Evolutionary conservation across 1,140 invertebrate genomes (phyloP), one percentile per base, ranked within the genome.

Genomic region (Oryzaephilus surinamensis): DNA sequence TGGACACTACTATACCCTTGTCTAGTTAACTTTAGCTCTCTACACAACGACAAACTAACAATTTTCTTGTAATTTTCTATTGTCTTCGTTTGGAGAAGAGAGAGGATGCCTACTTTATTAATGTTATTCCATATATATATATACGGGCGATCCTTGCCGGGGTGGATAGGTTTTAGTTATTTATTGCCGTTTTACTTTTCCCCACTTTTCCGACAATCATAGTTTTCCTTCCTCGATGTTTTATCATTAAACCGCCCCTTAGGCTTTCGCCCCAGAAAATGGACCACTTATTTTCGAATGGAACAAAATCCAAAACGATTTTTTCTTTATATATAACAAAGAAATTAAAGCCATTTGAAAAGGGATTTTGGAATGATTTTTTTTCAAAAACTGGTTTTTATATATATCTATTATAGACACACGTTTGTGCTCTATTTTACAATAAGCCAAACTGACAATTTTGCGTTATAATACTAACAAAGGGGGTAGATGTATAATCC

Each of bases 161-260:
- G n/a, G 17, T 16, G 12, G 28, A 16, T 15, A 29, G 13, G 28
- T 29, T 29, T 40, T 27, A 20, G 48, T 48, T 50, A 55, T 55
- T 55, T 55, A 55, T 50, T 31, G 39, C 34, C 35, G 34, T 36
- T 42, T n/a, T 52, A 50, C 48, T 46, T n/a, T 55, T 55, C 50
- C 45, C 50, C 50, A 51, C 48, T 55, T 55, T 52, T 48, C 46
- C 51, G 50, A 48, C 52, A 50, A 52, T 55, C 51, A 55, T 55
- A 52, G 50, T 55, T 52, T 54, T 55, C 50, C 40, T 45, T 51
- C 45, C 50, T 32, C 35, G 38, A 38, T 34, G 27, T 30, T 50
- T 50, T 38, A 50, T 47, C 48, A 46, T 46, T 46, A 42, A 43
- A 47, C 45, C 45, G 38, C 48, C 48, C 48, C 38, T 28, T 29